These are phyloP conservation scores for Neuroterus valhalla DNA, from an alignment of 1,140 invertebrate species.

Conservation along the genomic window DNA sequence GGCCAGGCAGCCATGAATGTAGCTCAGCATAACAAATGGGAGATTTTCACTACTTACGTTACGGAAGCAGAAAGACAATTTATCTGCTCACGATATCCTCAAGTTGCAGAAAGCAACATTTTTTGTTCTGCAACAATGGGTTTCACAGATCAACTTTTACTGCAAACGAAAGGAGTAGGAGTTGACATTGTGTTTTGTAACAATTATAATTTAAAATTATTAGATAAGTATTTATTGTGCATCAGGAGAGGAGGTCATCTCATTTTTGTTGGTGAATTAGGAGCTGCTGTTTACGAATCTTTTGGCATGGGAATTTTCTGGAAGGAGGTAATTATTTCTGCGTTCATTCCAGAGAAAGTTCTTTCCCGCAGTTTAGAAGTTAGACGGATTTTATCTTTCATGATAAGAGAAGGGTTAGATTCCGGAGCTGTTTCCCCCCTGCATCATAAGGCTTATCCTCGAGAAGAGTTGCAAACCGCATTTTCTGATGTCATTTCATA, in stretches of 20 bases:
- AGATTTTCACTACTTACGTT: constrained; percentile 81
- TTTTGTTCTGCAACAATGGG: background rate
- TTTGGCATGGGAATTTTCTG: constrained; percentile 84
- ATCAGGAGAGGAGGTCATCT: constrained; percentile 82
- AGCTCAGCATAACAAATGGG: constrained; percentile 77
- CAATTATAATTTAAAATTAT: constrained; percentile 17
- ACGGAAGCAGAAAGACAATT: constrained; percentile 86
- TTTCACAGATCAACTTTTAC: constrained; percentile 74
- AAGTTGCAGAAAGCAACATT: constrained; percentile 68
- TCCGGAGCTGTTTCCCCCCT: constrained; percentile 80
- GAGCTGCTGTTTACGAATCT: constrained; percentile 72
- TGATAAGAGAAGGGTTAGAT: constrained; percentile 80
- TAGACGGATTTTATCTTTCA: constrained; percentile 66
- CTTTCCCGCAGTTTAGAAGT: constrained; percentile 74
- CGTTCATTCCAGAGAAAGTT: constrained; percentile 88
- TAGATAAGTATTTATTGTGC: constrained; percentile 79
- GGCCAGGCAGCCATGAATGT: constrained; percentile 85
- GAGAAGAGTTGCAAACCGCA: constrained; percentile 79
- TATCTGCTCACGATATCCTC: constrained; percentile 83
- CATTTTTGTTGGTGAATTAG: constrained; percentile 83
- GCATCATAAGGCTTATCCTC: constrained; percentile 77
- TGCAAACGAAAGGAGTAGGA: constrained; percentile 78
- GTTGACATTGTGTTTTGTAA: constrained; percentile 80
- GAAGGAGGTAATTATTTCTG: constrained; percentile 89
- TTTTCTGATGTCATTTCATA: constrained; percentile 69